Evolutionary conservation across 2,888 invertebrate genomes (phyloP).

Genomic region (Leptodirus hochenwartii): DNA sequence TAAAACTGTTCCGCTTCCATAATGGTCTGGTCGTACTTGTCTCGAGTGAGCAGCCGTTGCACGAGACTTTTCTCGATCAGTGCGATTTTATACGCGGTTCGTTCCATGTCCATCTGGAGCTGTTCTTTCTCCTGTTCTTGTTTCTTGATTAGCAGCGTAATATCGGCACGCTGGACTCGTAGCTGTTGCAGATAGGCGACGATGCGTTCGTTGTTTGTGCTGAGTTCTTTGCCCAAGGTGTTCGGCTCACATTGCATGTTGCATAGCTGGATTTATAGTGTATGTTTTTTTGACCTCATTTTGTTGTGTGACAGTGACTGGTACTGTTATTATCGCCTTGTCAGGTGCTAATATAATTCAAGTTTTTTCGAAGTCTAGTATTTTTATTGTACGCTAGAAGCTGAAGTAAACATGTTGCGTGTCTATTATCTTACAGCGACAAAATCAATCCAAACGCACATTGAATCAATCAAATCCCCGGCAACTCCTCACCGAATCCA

Average conservation of each 20-base stretch:
- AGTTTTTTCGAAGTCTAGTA: background rate
- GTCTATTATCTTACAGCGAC: background rate
- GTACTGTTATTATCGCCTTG: background rate
- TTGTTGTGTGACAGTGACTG: background rate
- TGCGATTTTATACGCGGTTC: constrained; percentile 20
- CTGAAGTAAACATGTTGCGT: background rate
- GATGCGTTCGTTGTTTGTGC: constrained; percentile 19
- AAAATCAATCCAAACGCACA: background rate
- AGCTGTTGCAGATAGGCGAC: constrained; percentile 17
- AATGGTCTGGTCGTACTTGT: constrained; percentile 20
- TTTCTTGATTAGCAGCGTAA: constrained; percentile 18
- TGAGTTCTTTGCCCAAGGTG: constrained; percentile 14
- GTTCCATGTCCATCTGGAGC: constrained; percentile 20
- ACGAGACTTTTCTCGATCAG: constrained; percentile 19
- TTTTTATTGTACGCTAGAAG: too few species aligned
- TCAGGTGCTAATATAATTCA: background rate
- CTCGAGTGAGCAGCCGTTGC: constrained; percentile 18
- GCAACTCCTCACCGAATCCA: constrained; percentile 23
- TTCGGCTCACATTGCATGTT: constrained; percentile 7
- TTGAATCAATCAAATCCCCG: constrained; percentile 13
- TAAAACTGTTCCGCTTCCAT: constrained; percentile 20
- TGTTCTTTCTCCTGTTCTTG: constrained; percentile 20
- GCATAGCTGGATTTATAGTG: background rate
- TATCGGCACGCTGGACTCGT: constrained; percentile 19
- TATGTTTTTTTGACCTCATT: background rate